A percentile compares a stretch with the other conserved stretches of the same genome.
Conservation (phyloP, 2,888 invertebrate species). For the Torymus texanus region DNA sequence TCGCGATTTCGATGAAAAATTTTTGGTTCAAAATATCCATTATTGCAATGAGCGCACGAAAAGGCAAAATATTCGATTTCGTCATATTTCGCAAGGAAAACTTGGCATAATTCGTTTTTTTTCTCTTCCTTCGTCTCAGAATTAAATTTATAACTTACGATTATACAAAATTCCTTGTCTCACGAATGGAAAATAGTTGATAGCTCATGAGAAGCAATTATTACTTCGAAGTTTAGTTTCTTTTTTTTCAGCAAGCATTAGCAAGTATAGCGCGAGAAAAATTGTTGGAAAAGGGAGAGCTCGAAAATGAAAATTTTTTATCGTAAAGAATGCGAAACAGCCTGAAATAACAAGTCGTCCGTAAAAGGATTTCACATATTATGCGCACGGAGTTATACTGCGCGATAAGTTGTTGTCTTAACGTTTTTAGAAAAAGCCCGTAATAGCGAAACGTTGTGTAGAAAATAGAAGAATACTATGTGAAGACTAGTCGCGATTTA, state of each 20-base stretch:
- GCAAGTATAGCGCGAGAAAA: too few species aligned
- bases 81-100: background rate
- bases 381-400: background rate
- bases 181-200: background rate
- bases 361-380: background rate
- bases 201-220: constrained; percentile 7
- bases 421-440: constrained; percentile 47
- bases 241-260: constrained; percentile 13
- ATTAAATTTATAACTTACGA: constrained; percentile 16
- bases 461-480: constrained; percentile 64
- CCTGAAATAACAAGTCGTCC: background rate
- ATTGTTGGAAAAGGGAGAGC: background rate
- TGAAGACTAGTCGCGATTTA: constrained; percentile 66
- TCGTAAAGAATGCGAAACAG: background rate
- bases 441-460: constrained; percentile 51
- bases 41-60: constrained; percentile 1
- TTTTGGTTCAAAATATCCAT: constrained; percentile 2
- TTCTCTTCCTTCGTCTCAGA: background rate
- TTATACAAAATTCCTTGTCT: constrained; percentile 17
- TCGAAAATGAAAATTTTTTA: background rate
- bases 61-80: constrained; percentile 31
- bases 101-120: constrained; percentile 9
- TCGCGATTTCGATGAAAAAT: constrained; percentile 26
- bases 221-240: background rate
- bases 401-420: constrained; percentile 20